Evolutionary conservation across 2,888 invertebrate species (phyloP).

Genomic region (Cristatella mucedo): DNA sequence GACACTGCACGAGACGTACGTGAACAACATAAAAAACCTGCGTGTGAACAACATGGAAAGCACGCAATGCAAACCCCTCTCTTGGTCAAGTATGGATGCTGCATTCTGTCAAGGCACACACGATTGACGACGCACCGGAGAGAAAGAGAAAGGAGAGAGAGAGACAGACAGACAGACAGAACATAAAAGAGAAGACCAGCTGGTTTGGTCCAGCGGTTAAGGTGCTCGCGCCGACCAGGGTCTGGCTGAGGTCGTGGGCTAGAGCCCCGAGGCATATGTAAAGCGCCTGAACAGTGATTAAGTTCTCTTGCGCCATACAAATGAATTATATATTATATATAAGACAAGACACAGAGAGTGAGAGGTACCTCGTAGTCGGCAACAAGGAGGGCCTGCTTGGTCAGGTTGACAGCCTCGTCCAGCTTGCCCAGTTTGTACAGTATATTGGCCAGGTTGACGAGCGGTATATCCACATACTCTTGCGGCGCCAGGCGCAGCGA

Average conservation of each 20-base stretch:
- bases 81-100: neutral
- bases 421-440: conserved; percentile 45
- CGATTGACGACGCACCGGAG: neutral
- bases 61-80: neutral
- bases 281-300: no score
- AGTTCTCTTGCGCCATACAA: no score
- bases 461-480: conserved; percentile 50
- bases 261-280: no score
- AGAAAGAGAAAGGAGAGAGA: neutral
- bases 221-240: no score
- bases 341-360: neutral
- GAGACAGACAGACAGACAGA: no score
- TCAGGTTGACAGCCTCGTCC: conserved; percentile 49
- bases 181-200: no score
- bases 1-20: neutral
- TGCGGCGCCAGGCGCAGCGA: conserved; percentile 47
- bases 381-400: conserved; percentile 48
- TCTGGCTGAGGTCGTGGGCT: no score
- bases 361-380: conserved; percentile 48
- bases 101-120: neutral
- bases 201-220: no score
- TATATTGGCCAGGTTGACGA: conserved; percentile 54
- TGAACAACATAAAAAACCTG: neutral
- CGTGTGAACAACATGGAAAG: neutral
- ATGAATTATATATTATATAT: neutral